Conservation (phyloP, 2,113 vertebrate species). For the Cephalophus harveyi region DNA sequence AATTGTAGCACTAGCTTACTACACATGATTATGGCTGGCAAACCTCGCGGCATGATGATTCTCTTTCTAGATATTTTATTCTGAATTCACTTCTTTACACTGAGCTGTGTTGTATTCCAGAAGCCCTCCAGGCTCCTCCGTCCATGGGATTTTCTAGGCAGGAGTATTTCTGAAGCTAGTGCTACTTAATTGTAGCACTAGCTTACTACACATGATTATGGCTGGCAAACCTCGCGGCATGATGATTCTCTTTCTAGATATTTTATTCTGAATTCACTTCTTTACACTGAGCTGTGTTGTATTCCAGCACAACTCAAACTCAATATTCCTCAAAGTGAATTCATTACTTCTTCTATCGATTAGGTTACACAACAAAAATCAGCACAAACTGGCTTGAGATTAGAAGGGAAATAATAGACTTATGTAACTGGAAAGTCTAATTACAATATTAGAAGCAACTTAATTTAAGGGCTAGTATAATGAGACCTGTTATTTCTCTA, state of each 20-base stretch:
- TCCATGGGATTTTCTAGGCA: too few relatives aligned
- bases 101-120: not conserved
- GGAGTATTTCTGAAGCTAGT: too few relatives aligned
- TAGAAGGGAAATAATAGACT: not conserved
- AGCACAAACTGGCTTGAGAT: not conserved
- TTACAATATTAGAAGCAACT: not conserved
- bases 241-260: not conserved
- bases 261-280: not conserved
- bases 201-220: not conserved
- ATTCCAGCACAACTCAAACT: not conserved
- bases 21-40: not conserved
- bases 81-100: not conserved
- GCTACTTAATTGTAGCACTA: not conserved
- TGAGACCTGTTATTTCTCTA: not conserved
- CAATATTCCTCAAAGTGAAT: not conserved
- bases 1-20: not conserved
- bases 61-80: not conserved
- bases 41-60: not conserved
- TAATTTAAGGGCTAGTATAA: not conserved
- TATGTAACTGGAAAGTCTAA: not conserved
- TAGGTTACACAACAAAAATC: not conserved
- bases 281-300: not conserved
- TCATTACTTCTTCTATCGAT: not conserved
- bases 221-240: not conserved
- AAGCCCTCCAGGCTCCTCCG: accelerated